Base-by-base conservation (phyloP, 1,140 invertebrate species). In the Goniozus legneri region DNA sequence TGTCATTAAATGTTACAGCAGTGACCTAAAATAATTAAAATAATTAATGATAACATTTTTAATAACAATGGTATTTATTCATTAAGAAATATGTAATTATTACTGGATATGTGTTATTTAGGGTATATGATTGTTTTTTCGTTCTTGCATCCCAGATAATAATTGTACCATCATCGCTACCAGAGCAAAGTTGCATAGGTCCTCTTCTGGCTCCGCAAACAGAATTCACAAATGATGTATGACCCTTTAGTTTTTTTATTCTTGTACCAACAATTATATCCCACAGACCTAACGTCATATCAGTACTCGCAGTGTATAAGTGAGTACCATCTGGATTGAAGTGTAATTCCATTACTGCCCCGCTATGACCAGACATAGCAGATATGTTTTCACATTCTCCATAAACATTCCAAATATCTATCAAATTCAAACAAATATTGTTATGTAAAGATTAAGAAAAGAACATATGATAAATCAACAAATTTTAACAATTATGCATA, bases 301-400 rank as follows among this genome's bases (percentile, higher is more conserved):
- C 97, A 8, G 95, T 97, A 24, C 92, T 91, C 43, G 91, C 89
- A 7, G 92, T 92, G 65, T 92, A 93, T n/a, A 98, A 75, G 46
- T 86, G 83, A 14, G 85, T 84, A 18, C 95, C 94, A 77, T 98
- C 96, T 0, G 92, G 87, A n/a, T 88, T 93, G 67, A 97, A 98
- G 58, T 95, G 89, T 0, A 98, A 72, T 73, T 99, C 95, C 83
- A 96, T 90, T 3, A 99, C 82, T 8, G 95, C 93, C n/a, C 97
- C 97, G 13, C 87, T 92, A 71, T 99, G 97, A 0, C 95, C 95
- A 38, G 85, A 83, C 80, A 99, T 83, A 7, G 89, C 83, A 55
- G 90, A 91, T 52, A 97, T 86, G 74, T 98, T 99, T 63, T 99
- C 95, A 79, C 96, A 99, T 67, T 99, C 95, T 3, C 92, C 96